These are phyloP conservation scores for Drosophila insularis DNA, from an alignment of 1,140 invertebrate species.

Conservation along the genomic window DNA sequence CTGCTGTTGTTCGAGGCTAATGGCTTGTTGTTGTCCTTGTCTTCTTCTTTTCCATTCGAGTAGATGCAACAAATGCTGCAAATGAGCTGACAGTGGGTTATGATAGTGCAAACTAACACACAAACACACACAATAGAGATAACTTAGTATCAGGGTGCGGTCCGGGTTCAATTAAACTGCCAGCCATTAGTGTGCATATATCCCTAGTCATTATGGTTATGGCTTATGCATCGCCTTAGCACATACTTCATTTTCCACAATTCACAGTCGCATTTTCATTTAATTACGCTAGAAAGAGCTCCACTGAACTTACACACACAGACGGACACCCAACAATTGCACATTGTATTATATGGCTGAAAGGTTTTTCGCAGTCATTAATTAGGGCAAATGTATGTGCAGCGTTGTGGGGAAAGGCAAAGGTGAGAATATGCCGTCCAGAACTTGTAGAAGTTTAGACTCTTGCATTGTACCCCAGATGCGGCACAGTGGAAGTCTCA, in stretches of 20 bases:
- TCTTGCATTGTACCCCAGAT: slow-evolving; percentile 30
- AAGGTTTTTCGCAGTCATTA: slow-evolving; percentile 64
- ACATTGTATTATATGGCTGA: slow-evolving; percentile 31
- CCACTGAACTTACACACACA: slow-evolving; percentile 28
- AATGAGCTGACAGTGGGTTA: slow-evolving; percentile 75
- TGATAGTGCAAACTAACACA: slow-evolving; percentile 52
- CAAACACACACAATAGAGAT: slow-evolving; percentile 28
- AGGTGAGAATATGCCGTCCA: slow-evolving; percentile 41
- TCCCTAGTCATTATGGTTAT: slow-evolving; percentile 47
- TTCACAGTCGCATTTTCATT: slow-evolving; percentile 58
- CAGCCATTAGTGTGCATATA: slow-evolving; percentile 62
- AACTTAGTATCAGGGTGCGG: slow-evolving; percentile 57
- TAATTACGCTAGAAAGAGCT: slow-evolving; percentile 65
- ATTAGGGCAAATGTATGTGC: slow-evolving; percentile 28
- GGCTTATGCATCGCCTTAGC: slow-evolving; percentile 67
- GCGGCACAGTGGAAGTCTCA: slow-evolving; percentile 24
- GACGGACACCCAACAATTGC: slow-evolving; percentile 42
- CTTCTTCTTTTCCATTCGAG: slow-evolving; percentile 38
- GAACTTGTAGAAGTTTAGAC: slow-evolving; percentile 50
- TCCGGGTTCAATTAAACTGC: slow-evolving; percentile 68
- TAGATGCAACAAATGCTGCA: slow-evolving; percentile 71
- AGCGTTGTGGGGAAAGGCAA: not conserved
- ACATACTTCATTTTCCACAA: slow-evolving; percentile 61
- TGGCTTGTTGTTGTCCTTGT: slow-evolving; percentile 39
- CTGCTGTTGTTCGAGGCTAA: slow-evolving; percentile 25